Evolutionary conservation across 2,888 invertebrate species (phyloP).

Genomic region (Mycogona germanica): DNA sequence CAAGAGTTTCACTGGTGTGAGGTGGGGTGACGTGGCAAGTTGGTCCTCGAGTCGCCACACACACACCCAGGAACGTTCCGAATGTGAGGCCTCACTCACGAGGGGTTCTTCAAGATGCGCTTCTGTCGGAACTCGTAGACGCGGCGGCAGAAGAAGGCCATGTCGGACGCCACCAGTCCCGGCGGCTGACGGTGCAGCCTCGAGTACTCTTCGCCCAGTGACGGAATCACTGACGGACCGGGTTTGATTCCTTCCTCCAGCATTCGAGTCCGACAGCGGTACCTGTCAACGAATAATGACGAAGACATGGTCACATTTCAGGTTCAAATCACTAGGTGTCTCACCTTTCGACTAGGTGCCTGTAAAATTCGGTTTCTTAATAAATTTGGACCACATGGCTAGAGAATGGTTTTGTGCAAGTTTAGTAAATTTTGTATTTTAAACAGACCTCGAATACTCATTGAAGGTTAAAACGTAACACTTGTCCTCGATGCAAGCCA

Average conservation of each 20-base stretch:
- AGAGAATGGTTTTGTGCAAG: no score
- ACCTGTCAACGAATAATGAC: constrained; percentile 44
- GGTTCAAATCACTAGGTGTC: not conserved
- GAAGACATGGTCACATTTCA: not conserved
- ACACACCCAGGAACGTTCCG: constrained; percentile 3
- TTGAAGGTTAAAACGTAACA: constrained; percentile 92
- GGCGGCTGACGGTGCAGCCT: constrained; percentile 39
- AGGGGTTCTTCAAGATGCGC: constrained; percentile 45
- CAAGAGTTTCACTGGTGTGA: no score
- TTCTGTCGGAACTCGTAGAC: constrained; percentile 92
- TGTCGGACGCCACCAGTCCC: constrained; percentile 56
- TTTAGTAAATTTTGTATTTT: no score
- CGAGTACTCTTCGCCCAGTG: constrained; percentile 26
- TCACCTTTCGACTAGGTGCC: not conserved
- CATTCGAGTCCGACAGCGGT: constrained; percentile 66
- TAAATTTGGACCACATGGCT: no score
- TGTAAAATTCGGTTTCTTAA: not conserved
- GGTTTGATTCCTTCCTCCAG: constrained; percentile 59
- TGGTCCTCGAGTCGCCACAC: no score
- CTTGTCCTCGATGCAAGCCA: constrained; percentile 95
- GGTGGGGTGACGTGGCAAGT: no score
- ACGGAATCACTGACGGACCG: constrained; percentile 58
- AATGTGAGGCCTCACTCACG: constrained; percentile 19
- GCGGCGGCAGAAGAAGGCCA: constrained; percentile 86
- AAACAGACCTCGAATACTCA: constrained; percentile 86